These are phyloP conservation scores for Epinephelus awoara DNA, from an alignment of 2,797 vertebrate species.

Conservation along the genomic window DNA sequence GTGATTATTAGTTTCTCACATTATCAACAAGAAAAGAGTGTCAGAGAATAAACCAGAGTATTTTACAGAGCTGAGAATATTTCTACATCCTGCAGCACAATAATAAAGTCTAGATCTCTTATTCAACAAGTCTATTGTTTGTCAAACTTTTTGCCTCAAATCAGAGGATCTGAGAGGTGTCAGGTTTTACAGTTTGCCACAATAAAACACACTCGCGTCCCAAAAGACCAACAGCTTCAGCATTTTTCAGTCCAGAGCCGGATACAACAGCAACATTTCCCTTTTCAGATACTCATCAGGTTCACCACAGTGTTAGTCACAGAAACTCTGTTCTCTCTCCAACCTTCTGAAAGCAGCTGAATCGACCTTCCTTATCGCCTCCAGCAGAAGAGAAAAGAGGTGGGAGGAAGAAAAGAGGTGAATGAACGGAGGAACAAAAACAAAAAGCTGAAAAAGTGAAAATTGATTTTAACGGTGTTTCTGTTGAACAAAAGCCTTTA, in stretches of 20 bases:
- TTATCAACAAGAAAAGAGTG: too few relatives aligned
- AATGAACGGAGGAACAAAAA: slow-evolving; percentile 9
- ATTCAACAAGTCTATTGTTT: neutral
- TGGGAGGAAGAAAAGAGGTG: slow-evolving; percentile 26
- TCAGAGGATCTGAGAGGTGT: neutral
- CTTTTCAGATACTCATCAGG: slow-evolving; percentile 44
- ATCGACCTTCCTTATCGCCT: slow-evolving; percentile 39
- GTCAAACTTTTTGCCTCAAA: slow-evolving; percentile 17
- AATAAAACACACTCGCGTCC: neutral
- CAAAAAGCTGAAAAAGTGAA: slow-evolving; percentile 1
- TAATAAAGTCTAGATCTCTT: too few relatives aligned
- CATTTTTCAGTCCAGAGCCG: slow-evolving; percentile 10
- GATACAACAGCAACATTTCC: slow-evolving; percentile 29
- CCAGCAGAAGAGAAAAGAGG: slow-evolving; percentile 21
- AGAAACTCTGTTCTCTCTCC: slow-evolving; percentile 18
- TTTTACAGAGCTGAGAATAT: neutral
- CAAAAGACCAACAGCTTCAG: slow-evolving; percentile 13
- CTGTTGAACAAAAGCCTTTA: slow-evolving; percentile 7
- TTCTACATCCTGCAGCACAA: neutral
- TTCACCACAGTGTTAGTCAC: slow-evolving; percentile 43
- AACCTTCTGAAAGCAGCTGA: slow-evolving; percentile 32
- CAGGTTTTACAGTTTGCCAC: neutral
- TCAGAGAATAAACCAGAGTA: neutral
- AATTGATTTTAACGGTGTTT: slow-evolving; percentile 23
- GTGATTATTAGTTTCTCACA: neutral